A percentile compares a stretch with the other conserved stretches of the same genome.
Evolutionary conservation across 2,797 vertebrate species (phyloP).

Genomic region (Diglossa cyanea): DNA sequence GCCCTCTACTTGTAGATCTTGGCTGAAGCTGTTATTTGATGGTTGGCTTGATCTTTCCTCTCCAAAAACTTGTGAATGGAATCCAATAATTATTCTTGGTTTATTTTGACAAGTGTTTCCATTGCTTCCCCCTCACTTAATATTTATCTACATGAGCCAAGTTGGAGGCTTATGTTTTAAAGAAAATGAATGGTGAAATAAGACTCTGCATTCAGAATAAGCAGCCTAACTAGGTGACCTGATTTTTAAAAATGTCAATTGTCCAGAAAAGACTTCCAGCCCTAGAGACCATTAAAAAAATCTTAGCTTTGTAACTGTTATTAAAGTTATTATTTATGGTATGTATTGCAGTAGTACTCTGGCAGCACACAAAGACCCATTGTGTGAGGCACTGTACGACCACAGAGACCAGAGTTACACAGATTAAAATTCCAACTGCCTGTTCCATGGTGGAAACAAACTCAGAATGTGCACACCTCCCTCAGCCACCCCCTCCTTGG

Average conservation of each 20-base stretch:
- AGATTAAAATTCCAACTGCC: slow-evolving; percentile 40
- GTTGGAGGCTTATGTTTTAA: slow-evolving; percentile 28
- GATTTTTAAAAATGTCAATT: slow-evolving; percentile 43
- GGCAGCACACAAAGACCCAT: neutral
- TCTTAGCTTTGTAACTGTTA: slow-evolving; percentile 30
- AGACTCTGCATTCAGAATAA: slow-evolving; percentile 23
- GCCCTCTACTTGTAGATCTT: slow-evolving; percentile 50
- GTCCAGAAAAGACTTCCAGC: slow-evolving; percentile 30
- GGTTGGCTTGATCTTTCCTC: slow-evolving; percentile 12
- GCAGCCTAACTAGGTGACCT: slow-evolving; percentile 6
- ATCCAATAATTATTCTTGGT: slow-evolving; percentile 43
- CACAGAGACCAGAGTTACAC: neutral
- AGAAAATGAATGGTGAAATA: slow-evolving; percentile 50
- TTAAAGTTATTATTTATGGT: slow-evolving; percentile 48
- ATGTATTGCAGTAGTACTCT: neutral
- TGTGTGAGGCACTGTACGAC: neutral
- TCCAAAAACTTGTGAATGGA: slow-evolving; percentile 46
- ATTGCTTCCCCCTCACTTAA: slow-evolving; percentile 22
- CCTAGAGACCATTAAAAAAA: slow-evolving; percentile 6
- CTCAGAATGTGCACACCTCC: neutral
- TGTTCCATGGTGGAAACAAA: neutral
- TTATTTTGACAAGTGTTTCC: slow-evolving; percentile 65
- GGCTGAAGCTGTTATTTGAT: slow-evolving; percentile 38
- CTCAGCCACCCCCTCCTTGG: neutral
- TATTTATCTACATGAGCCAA: slow-evolving; percentile 47